These are phyloP conservation scores for Leucoma salicis DNA, from an alignment of 2,888 invertebrate species.

Conservation along the genomic window DNA sequence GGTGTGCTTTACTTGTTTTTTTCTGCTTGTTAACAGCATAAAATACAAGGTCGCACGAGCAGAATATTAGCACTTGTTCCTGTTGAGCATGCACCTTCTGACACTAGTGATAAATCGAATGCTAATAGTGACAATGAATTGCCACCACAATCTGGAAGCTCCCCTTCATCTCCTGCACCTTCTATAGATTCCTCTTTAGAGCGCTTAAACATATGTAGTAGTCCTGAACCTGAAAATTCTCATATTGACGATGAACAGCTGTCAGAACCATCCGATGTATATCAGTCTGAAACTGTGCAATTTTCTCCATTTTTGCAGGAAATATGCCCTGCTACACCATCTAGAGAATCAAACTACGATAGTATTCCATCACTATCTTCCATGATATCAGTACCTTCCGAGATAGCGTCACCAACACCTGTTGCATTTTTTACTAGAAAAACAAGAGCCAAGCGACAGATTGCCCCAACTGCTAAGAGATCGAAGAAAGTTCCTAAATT, in stretches of 20 bases:
- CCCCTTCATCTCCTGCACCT: too few relatives aligned
- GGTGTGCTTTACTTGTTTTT: background rate
- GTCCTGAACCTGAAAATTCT: background rate
- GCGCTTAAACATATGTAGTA: slow-evolving; percentile 14
- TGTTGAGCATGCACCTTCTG: slow-evolving; percentile 20
- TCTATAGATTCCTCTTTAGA: too few relatives aligned
- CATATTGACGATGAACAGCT: background rate
- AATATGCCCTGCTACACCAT: slow-evolving; percentile 14
- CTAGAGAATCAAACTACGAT: slow-evolving; percentile 18
- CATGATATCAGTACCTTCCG: slow-evolving; percentile 4
- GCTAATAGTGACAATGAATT: slow-evolving; percentile 13
- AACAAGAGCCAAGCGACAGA: slow-evolving; percentile 18
- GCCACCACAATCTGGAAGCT: slow-evolving; percentile 5
- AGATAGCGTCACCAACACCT: slow-evolving; percentile 7
- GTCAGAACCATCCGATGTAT: background rate
- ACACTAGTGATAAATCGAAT: slow-evolving; percentile 17
- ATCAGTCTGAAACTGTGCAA: slow-evolving; percentile 5
- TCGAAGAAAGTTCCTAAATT: slow-evolving; percentile 23
- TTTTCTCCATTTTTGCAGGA: slow-evolving; percentile 21
- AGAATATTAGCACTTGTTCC: slow-evolving; percentile 21
- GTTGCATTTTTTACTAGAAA: slow-evolving; percentile 13
- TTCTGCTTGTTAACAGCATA: slow-evolving; percentile 15
- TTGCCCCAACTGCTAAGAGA: slow-evolving; percentile 17
- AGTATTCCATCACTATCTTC: slow-evolving; percentile 21
- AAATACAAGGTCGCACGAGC: slow-evolving; percentile 13